These are phyloP conservation scores for Drosophila pruinosa DNA, from an alignment of 1,140 invertebrate genomes.

Conservation along the genomic window DNA sequence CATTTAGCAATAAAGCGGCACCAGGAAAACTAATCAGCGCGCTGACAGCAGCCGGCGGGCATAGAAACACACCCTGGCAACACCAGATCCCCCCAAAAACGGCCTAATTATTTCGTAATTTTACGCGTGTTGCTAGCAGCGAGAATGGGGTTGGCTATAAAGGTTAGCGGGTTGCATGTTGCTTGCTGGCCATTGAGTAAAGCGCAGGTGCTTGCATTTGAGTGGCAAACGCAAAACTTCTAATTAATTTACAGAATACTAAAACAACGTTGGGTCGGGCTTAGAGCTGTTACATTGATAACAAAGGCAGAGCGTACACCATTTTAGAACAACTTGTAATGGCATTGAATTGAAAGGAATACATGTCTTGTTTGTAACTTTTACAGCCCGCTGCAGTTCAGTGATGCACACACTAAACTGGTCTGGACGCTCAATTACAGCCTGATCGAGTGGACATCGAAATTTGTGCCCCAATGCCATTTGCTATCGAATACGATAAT, in stretches of 20 bases:
- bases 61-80: conserved; percentile 5
- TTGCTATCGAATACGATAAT: conserved; percentile 79
- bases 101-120: conserved; percentile 76
- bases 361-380: conserved; percentile 19
- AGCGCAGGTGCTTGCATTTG: conserved; percentile 35
- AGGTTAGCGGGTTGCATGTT: neutral
- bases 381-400: conserved; percentile 66
- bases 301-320: neutral
- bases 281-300: no score
- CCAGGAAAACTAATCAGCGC: conserved; percentile 55
- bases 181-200: conserved; percentile 11
- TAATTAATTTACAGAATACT: conserved; percentile 66
- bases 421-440: conserved; percentile 81
- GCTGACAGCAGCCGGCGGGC: neutral
- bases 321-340: neutral
- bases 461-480: conserved; percentile 79
- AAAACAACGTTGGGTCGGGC: neutral
- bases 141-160: no score
- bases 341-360: neutral
- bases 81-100: conserved; percentile 21
- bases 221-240: conserved; percentile 44
- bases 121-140: conserved; percentile 19
- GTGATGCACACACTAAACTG: conserved; percentile 69
- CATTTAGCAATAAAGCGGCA: conserved; percentile 5
- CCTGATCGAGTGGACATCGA: conserved; percentile 83